Evolutionary conservation across 2,888 invertebrate genomes (phyloP).

Genomic region (Clanis bilineata): DNA sequence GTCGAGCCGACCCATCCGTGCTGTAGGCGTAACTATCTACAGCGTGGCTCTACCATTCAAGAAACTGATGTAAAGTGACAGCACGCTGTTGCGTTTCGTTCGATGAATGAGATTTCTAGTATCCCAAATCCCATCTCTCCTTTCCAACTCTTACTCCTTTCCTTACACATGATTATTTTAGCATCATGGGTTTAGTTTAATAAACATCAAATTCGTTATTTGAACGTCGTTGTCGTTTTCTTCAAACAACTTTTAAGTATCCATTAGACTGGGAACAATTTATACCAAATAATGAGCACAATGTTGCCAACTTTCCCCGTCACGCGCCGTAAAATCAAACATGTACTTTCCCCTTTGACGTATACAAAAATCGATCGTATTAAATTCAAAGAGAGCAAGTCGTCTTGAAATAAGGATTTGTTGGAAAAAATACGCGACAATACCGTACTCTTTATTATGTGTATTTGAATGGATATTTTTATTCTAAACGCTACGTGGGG

Average conservation of each 20-base stretch:
- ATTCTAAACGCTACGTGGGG: slow-evolving; percentile 26
- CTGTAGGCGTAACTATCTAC: too few relatives aligned
- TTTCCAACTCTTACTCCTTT: too few relatives aligned
- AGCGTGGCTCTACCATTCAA: too few relatives aligned
- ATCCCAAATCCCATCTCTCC: too few relatives aligned
- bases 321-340: slow-evolving; percentile 36
- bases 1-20: too few relatives aligned
- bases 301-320: slow-evolving; percentile 22
- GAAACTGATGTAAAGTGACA: too few relatives aligned
- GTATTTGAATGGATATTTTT: slow-evolving; percentile 45
- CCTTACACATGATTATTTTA: too few relatives aligned
- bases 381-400: slow-evolving; percentile 37
- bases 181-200: too few relatives aligned
- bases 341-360: slow-evolving; percentile 17
- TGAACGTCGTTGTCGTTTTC: too few relatives aligned
- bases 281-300: not conserved
- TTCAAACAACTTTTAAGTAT: not conserved
- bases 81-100: too few relatives aligned
- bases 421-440: slow-evolving; percentile 42
- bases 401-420: slow-evolving; percentile 53
- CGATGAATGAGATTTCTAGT: too few relatives aligned
- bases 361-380: slow-evolving; percentile 12
- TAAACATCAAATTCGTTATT: too few relatives aligned
- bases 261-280: not conserved
- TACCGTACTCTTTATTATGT: slow-evolving; percentile 52